These are phyloP conservation scores for Tribolium madens DNA, from an alignment of 1,140 invertebrate genomes.

Conservation along the genomic window DNA sequence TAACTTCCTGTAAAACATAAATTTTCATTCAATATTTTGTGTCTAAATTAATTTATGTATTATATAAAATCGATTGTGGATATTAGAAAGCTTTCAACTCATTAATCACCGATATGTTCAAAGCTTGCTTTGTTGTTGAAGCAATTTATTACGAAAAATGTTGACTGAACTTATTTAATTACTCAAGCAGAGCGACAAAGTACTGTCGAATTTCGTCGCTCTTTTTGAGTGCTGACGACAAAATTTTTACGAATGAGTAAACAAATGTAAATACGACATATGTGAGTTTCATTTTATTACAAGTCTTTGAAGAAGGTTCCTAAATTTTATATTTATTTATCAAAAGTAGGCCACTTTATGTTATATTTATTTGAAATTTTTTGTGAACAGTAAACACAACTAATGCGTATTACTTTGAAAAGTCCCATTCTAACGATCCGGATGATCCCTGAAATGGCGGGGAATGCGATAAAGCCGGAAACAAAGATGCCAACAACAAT, in stretches of 20 bases:
- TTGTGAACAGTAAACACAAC: background rate
- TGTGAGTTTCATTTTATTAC: too few species aligned
- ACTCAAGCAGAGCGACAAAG: background rate
- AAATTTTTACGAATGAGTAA: background rate
- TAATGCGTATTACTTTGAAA: background rate
- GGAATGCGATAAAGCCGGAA: background rate
- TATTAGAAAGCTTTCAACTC: slow-evolving; percentile 8
- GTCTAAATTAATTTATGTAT: slow-evolving; percentile 18
- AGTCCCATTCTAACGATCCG: background rate
- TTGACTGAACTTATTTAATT: slow-evolving; percentile 17
- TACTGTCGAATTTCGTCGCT: background rate
- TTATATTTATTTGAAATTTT: too few species aligned
- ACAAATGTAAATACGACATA: background rate
- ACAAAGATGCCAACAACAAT: background rate
- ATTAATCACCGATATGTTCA: slow-evolving; percentile 20
- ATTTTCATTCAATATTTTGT: background rate
- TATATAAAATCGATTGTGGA: background rate
- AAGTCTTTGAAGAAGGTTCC: too few species aligned
- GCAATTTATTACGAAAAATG: slow-evolving; percentile 18
- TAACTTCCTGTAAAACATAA: background rate
- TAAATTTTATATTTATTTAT: too few species aligned
- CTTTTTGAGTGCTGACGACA: background rate
- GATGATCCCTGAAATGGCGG: background rate
- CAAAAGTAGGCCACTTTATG: too few species aligned
- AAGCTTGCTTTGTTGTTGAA: slow-evolving; percentile 20